A percentile compares a stretch with the other conserved stretches of the same genome.
Evolutionary conservation across 2,888 invertebrate genomes (phyloP).

Genomic region (Hypolimnas misippus): DNA sequence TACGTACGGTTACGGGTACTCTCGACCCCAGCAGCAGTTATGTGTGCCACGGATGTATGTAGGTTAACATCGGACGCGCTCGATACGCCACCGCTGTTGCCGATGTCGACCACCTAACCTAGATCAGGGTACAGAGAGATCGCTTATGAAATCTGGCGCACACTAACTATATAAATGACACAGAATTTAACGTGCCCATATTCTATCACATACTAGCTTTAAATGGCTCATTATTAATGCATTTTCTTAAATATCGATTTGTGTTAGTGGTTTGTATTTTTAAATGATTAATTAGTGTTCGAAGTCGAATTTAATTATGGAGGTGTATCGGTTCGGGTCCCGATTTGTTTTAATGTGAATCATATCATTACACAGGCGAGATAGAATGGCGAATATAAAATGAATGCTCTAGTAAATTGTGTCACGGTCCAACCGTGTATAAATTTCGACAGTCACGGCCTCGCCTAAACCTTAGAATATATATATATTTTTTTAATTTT

Average conservation of each 20-base stretch:
- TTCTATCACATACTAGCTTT: slow-evolving; percentile 41
- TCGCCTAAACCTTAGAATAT: slow-evolving; percentile 40
- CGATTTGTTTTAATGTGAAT: slow-evolving; percentile 24
- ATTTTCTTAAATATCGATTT: slow-evolving; percentile 34
- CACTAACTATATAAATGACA: slow-evolving; percentile 76
- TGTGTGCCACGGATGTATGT: slow-evolving; percentile 61
- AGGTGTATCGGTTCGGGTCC: background rate
- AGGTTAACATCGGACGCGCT: slow-evolving; percentile 82
- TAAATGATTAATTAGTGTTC: slow-evolving; percentile 1
- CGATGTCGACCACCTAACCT: slow-evolving; percentile 82
- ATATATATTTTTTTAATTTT: slow-evolving; percentile 22
- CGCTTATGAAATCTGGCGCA: slow-evolving; percentile 83
- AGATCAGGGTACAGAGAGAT: slow-evolving; percentile 83
- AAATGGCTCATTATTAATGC: slow-evolving; percentile 18
- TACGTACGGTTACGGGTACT: slow-evolving; percentile 60
- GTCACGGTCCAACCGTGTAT: slow-evolving; percentile 40
- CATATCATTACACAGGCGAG: slow-evolving; percentile 33
- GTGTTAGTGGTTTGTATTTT: slow-evolving; percentile 47
- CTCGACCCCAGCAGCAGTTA: slow-evolving; percentile 66
- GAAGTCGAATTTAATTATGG: background rate
- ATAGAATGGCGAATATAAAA: slow-evolving; percentile 40
- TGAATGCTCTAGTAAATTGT: slow-evolving; percentile 41
- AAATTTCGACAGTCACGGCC: slow-evolving; percentile 41
- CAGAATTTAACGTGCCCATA: slow-evolving; percentile 63
- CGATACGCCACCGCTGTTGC: slow-evolving; percentile 76